phyloP scores from a whole-genome alignment of 2,888 invertebrate species.

The Ariolimax columbianus region DNA sequence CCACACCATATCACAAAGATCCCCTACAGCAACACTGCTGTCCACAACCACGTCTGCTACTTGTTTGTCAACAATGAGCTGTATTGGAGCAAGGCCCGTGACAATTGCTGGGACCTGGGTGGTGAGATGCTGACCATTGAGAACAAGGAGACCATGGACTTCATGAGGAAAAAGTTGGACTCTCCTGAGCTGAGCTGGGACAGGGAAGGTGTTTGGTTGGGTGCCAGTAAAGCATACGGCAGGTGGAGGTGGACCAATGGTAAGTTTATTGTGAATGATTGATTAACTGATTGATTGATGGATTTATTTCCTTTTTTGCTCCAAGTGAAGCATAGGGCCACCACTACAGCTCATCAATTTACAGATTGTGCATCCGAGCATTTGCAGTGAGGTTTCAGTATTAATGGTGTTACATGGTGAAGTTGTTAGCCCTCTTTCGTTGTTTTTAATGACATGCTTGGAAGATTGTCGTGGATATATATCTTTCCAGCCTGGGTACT shows the following conservation, averaged over 20 bases:
- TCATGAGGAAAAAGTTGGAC: slow-evolving; percentile 59
- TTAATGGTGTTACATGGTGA: too few species aligned
- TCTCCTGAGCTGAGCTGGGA: slow-evolving; percentile 66
- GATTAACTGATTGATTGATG: too few species aligned
- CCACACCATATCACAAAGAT: slow-evolving; percentile 27
- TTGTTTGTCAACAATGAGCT: slow-evolving; percentile 66
- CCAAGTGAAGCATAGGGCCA: too few species aligned
- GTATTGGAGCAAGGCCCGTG: slow-evolving; percentile 67
- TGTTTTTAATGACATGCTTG: too few species aligned
- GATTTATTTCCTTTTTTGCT: too few species aligned
- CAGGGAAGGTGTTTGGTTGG: slow-evolving; percentile 71
- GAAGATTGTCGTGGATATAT: too few species aligned
- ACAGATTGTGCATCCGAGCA: too few species aligned
- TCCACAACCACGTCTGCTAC: slow-evolving; percentile 62
- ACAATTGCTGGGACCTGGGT: slow-evolving; percentile 66
- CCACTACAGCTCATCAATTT: too few species aligned
- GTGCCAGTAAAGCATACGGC: slow-evolving; percentile 62
- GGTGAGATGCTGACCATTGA: slow-evolving; percentile 68
- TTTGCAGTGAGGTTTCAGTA: too few species aligned
- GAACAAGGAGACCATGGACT: slow-evolving; percentile 64
- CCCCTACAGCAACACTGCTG: slow-evolving; percentile 5
- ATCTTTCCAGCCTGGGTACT: too few species aligned
- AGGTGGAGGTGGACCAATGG: slow-evolving; percentile 72
- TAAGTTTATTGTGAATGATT: slow-evolving; percentile 50
- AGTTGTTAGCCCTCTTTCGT: too few species aligned